phyloP scores from a whole-genome alignment of 2,113 vertebrate species.

The Copsychus sechellarum region DNA sequence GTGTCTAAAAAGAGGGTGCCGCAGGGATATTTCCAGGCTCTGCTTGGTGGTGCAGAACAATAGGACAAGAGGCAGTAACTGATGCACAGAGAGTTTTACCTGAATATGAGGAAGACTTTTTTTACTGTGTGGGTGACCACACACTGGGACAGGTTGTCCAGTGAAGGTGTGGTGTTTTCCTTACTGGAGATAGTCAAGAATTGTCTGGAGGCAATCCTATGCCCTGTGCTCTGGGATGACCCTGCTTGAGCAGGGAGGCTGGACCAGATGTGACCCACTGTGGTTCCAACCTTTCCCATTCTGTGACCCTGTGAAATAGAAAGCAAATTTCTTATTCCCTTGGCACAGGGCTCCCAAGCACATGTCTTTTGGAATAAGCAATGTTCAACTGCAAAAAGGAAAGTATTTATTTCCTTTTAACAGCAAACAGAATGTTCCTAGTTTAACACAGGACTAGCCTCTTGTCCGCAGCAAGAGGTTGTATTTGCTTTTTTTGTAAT shows the following conservation, averaged over 20 bases:
- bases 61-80: not conserved
- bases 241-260: not conserved
- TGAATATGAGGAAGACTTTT: not conserved
- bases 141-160: accelerated
- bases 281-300: not conserved
- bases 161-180: not conserved
- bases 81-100: not conserved
- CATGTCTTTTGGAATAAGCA: not conserved
- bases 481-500: slow-evolving; percentile 38
- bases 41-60: not conserved
- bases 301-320: not conserved
- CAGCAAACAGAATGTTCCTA: not conserved
- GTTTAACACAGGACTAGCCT: slow-evolving; percentile 24
- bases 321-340: not conserved
- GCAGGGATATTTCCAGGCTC: not conserved
- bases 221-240: not conserved
- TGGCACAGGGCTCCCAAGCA: not conserved
- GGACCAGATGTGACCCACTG: not conserved
- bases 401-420: not conserved
- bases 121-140: accelerated
- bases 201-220: accelerated
- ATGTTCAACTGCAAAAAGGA: not conserved
- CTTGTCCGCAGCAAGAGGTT: slow-evolving; percentile 32
- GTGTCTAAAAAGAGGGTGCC: not conserved
- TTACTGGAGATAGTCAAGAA: not conserved